Percentiles rank a stretch among this genome's conserved stretches.
These are phyloP conservation scores for Drosophila koepferae DNA, from an alignment of 2,888 invertebrate species.

Conservation along the genomic window DNA sequence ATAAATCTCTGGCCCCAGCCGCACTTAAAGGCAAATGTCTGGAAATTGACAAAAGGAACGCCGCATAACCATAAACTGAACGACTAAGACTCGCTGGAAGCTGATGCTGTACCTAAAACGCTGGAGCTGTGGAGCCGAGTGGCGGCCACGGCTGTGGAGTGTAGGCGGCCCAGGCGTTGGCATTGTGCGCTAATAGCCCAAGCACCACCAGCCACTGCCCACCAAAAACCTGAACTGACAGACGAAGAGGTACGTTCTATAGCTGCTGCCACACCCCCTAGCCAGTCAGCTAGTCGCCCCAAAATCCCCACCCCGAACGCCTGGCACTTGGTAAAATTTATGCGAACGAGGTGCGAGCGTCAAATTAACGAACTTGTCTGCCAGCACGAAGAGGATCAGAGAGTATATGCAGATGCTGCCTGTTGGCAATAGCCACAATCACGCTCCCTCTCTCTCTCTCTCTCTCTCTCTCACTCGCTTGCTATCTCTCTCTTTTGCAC, in stretches of 20 bases:
- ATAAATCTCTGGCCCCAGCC: conserved; percentile 76
- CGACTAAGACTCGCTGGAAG: conserved; percentile 5
- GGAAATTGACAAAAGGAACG: conserved; percentile 70
- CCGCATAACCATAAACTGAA: conserved; percentile 51
- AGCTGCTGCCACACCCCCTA: conserved; percentile 41
- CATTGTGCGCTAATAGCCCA: conserved; percentile 69
- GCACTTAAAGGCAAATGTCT: conserved; percentile 70
- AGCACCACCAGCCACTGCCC: conserved; percentile 48
- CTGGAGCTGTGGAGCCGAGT: conserved; percentile 15
- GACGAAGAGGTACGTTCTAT: conserved; percentile 47
- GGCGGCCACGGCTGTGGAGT: conserved; percentile 26
- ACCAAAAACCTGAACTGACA: conserved; percentile 18
- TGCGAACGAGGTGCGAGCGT: conserved; percentile 75
- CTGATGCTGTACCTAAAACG: conserved; percentile 4
- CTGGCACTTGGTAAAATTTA: conserved; percentile 59
- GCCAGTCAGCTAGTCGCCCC: conserved; percentile 1
- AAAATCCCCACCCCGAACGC: not conserved
- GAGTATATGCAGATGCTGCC: conserved; percentile 33
- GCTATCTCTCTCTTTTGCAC: not conserved
- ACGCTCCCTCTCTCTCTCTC: not conserved
- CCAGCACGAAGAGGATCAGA: conserved; percentile 12
- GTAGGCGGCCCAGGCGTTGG: conserved; percentile 65
- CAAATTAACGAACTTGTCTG: conserved; percentile 84
- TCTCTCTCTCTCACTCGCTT: not conserved
- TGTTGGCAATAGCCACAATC: conserved; percentile 29